Conservation (phyloP, 2,113 vertebrate genomes). For the Paramisgurnus dabryanus region DNA sequence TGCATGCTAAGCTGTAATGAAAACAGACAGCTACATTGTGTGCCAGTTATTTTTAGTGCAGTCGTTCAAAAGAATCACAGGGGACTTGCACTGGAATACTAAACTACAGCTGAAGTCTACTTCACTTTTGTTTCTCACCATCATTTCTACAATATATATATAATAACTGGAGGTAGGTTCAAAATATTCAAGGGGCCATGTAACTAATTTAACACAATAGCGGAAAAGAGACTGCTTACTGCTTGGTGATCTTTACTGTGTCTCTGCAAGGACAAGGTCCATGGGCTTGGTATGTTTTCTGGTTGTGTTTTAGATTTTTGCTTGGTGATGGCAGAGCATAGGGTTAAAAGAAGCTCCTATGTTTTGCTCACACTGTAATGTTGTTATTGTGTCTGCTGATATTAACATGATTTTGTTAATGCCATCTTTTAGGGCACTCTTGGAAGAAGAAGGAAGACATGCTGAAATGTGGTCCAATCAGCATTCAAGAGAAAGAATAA, state of each 20-base stretch:
- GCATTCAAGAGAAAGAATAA: conserved; percentile 67
- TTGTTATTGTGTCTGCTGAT: not conserved
- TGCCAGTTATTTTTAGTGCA: conserved; percentile 72
- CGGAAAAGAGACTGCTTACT: conserved; percentile 30
- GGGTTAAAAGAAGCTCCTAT: conserved; percentile 41
- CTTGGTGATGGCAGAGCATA: conserved; percentile 65
- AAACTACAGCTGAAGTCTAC: conserved; percentile 35
- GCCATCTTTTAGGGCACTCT: conserved; percentile 77
- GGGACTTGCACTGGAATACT: conserved; percentile 53
- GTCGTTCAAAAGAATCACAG: conserved; percentile 61
- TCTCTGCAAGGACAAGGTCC: conserved; percentile 52
- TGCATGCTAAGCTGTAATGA: conserved; percentile 57
- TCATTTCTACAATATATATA: conserved; percentile 10
- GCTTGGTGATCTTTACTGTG: conserved; percentile 50
- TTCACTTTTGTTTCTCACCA: conserved; percentile 39
- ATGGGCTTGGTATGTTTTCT: conserved; percentile 33
- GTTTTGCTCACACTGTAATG: not conserved
- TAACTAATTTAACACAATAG: conserved; percentile 27
- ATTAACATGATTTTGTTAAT: conserved; percentile 53
- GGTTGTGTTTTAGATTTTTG: conserved; percentile 55
- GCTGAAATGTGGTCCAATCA: conserved; percentile 72
- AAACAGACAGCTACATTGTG: conserved; percentile 59
- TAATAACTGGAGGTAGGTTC: conserved; percentile 53
- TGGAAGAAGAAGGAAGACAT: conserved; percentile 85
- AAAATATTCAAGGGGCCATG: conserved; percentile 40